Evolutionary conservation across 64 coral and sea anemone genomes (phyloP), one percentile per base, ranked within the genome.

Genomic region (Pocillopora verrucosa): DNA sequence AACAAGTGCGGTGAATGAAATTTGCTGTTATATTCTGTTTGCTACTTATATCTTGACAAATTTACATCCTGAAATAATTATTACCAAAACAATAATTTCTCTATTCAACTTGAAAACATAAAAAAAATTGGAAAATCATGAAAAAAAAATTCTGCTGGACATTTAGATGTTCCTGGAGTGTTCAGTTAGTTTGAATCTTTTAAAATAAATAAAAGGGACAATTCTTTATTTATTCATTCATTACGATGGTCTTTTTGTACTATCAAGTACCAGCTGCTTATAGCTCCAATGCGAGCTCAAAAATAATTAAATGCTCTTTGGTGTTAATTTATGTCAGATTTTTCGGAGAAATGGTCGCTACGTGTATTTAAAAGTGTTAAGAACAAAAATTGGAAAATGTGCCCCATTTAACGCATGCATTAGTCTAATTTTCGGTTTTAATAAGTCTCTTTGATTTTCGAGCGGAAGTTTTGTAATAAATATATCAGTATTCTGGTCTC

Each of bases 401-500:
- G 11, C 25, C 13, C 61, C 6, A 38, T 24, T 85, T 24, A 58
- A 19, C 20, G 64, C 63, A 22, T 56, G 19, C 45, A 83, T 20
- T 19, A 70, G 82, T 85, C 13, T 85, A 56, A 0, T 70, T 65
- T 58, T 14, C 11, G 26, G 34, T 70, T 56, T 19, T 70, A 80
- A 72, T 41, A 22, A 3, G 65, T 10, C 80, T 17, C 34, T 72
- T 72, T 83, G 61, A 45, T 62, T 83, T 35, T 35, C 30, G 16
- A 67, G 35, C 82, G 82, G 82, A 85, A 85, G 65, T 85, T 72
- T 70, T 72, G 82, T 36, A 19, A 72, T 85, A 63, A 65, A 72
- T 85, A 85, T 25, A 72, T 85, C 38, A 85, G 37, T 72, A 72
- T 69, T 37, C 63, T 22, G 51, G 82, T 13, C 65, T 85, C 37